Conservation (phyloP, 2,797 vertebrate species). For the Sebastes melanostomus region DNA sequence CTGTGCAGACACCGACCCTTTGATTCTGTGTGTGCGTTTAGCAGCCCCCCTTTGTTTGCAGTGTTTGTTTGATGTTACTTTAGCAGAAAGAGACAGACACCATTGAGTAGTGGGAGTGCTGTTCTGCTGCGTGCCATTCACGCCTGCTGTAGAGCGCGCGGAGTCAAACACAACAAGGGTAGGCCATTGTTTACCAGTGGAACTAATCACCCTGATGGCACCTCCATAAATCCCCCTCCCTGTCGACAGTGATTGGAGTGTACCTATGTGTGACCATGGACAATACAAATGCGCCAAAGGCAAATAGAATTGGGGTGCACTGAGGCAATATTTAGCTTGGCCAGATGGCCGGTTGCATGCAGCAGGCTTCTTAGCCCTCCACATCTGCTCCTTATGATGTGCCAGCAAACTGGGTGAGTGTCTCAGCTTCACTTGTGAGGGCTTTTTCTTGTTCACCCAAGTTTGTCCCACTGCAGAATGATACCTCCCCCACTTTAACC, state of each 20-base stretch:
- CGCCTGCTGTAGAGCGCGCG: constrained; percentile 76
- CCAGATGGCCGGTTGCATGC: constrained; percentile 84
- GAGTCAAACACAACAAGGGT: constrained; percentile 80
- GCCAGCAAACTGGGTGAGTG: constrained; percentile 73
- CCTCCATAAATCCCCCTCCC: constrained; percentile 81
- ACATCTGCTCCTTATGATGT: constrained; percentile 84
- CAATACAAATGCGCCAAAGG: constrained; percentile 83
- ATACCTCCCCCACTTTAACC: constrained; percentile 37
- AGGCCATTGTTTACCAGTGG: constrained; percentile 81
- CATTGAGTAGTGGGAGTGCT: constrained; percentile 76
- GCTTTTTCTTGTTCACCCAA: constrained; percentile 49
- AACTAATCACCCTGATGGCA: constrained; percentile 84
- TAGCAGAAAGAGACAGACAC: constrained; percentile 78
- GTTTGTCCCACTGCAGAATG: constrained; percentile 40
- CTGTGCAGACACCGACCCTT: constrained; percentile 66
- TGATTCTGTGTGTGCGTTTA: constrained; percentile 72
- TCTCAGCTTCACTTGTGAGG: constrained; percentile 66
- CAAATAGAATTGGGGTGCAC: constrained; percentile 84
- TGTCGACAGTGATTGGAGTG: constrained; percentile 78
- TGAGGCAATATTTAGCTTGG: constrained; percentile 88
- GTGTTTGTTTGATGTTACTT: constrained; percentile 82
- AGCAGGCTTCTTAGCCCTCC: constrained; percentile 79
- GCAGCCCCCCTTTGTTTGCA: constrained; percentile 73
- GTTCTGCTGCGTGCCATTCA: constrained; percentile 77
- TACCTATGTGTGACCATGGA: constrained; percentile 84